Evolutionary conservation across 1,140 invertebrate genomes (phyloP).

Genomic region (Periplaneta americana): DNA sequence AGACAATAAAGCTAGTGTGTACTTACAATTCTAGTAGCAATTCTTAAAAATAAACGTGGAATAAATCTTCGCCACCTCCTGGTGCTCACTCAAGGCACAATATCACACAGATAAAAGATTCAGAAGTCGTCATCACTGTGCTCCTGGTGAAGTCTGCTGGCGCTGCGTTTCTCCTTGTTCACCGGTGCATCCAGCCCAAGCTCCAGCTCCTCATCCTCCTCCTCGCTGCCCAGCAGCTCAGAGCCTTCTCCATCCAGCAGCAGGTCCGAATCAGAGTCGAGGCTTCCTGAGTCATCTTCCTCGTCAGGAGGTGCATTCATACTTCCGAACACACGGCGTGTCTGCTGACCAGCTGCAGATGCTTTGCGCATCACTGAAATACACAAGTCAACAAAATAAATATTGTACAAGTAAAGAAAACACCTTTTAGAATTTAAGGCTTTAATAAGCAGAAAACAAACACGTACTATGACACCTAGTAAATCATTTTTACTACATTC

Average conservation of each 20-base stretch:
- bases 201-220: constrained; percentile 17
- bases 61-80: no score
- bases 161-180: neutral
- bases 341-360: constrained; percentile 29
- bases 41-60: no score
- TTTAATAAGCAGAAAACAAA: no score
- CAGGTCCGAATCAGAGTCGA: constrained; percentile 46
- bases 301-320: constrained; percentile 43
- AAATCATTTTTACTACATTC: no score
- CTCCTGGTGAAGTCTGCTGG: neutral
- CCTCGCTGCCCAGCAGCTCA: constrained; percentile 16
- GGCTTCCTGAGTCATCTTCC: constrained; percentile 34
- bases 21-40: no score
- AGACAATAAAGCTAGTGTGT: no score
- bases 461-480: no score
- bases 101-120: no score
- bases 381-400: constrained; percentile 11
- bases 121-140: constrained; percentile 17
- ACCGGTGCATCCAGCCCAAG: neutral
- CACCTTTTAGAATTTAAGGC: no score
- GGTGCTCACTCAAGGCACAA: no score
- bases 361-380: constrained; percentile 27
- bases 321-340: constrained; percentile 44
- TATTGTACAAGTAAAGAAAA: constrained; percentile 17
- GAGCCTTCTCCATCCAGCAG: constrained; percentile 40